These are phyloP conservation scores for Cylloceria caligata DNA, from an alignment of 2,888 invertebrate species.

Conservation along the genomic window DNA sequence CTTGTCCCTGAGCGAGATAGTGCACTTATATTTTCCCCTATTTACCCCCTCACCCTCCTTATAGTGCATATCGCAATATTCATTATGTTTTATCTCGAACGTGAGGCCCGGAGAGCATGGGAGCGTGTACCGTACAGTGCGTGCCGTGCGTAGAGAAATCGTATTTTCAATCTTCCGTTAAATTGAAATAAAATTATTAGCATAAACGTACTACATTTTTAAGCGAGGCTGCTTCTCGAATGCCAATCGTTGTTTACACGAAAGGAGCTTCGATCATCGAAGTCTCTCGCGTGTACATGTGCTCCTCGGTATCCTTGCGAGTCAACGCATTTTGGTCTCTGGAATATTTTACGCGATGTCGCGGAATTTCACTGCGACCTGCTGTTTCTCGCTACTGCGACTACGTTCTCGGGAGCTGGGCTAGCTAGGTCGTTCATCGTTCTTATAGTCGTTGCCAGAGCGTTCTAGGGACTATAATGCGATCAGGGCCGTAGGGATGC, in stretches of 20 bases:
- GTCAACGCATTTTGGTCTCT: not conserved
- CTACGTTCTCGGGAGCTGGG: not conserved
- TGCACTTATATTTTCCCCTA: slow-evolving; percentile 48
- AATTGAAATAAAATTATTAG: slow-evolving; percentile 23
- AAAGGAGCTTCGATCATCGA: not conserved
- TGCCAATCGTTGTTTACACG: slow-evolving; percentile 25
- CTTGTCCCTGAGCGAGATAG: slow-evolving; percentile 9
- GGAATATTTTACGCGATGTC: slow-evolving; percentile 47
- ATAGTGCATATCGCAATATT: slow-evolving; percentile 44
- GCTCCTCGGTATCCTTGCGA: not conserved
- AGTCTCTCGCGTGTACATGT: not conserved
- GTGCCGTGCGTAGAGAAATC: slow-evolving; percentile 9
- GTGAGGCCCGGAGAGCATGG: slow-evolving; percentile 2
- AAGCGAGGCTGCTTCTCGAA: slow-evolving; percentile 36
- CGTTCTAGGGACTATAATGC: slow-evolving; percentile 74
- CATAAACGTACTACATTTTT: slow-evolving; percentile 41
- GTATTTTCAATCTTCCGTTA: slow-evolving; percentile 16
- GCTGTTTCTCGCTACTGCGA: not conserved
- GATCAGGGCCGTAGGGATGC: slow-evolving; percentile 76
- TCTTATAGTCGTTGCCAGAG: slow-evolving; percentile 59
- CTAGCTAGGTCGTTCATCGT: slow-evolving; percentile 27
- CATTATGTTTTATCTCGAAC: slow-evolving; percentile 58
- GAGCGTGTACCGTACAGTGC: not conserved
- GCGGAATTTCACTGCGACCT: slow-evolving; percentile 26
- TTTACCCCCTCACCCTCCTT: not conserved